Base-by-base conservation (phyloP, 1,140 invertebrate genomes). In the Polyergus mexicanus region DNA sequence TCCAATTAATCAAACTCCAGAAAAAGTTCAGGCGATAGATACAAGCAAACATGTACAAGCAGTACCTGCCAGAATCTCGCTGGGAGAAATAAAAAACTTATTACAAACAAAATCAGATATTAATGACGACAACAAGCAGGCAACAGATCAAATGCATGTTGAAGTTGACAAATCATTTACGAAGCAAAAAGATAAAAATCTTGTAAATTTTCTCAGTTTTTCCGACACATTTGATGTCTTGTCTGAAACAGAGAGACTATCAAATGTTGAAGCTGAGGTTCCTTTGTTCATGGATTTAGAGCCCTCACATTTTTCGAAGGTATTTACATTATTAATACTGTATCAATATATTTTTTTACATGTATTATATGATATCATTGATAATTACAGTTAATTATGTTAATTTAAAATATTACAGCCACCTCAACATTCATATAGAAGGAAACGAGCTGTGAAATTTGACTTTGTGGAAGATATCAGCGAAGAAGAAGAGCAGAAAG, bases 191-290 rank as follows among this genome's bases (percentile, higher is more conserved):
- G 60, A 88, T 35, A 60, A 85, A 16, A 3, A 22, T 32, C 1
- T 76, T 11, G 13, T 81, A 13, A 51, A 91, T 3, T 25, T 54
- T 60, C 2, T 51, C 10, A 54, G 68, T 1, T 93, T 94, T 77
- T 86, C 91, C 8, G 93, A 94, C 66, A 94, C 92, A 13, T 94
- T 94, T 74, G 94, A 94, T 62, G 2, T 93, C 11, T 16, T 89
- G 7, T 84, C 87, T 16, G 91, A 92, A 56, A 65, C 63, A 38
- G 78, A 88, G 10, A 63, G 63, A 16, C 13, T 19, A 38, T 86
- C 54, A 28, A 58, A 51, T 22, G 75, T 76, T 25, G 16, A 41
- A 41, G 35, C 63, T 32, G 28, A 88, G 4, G 11, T 88, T 38
- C 89, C 91, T 19, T 75, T 94, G 6, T 94, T 94, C 75, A 66